Evolutionary conservation across 2,888 invertebrate genomes (phyloP).

Genomic region (Amphipyra berbera): DNA sequence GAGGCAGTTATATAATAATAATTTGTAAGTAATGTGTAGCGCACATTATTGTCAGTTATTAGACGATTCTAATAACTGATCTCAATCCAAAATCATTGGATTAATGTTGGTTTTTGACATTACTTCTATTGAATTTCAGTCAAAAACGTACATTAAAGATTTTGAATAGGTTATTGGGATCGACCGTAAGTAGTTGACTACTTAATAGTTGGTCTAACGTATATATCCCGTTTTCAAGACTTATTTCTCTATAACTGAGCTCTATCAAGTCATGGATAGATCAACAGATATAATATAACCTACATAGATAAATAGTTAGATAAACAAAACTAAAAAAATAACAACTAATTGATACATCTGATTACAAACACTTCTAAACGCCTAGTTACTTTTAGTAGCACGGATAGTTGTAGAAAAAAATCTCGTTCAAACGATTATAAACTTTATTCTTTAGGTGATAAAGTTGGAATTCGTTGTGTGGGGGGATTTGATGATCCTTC

Average conservation of each 20-base stretch:
- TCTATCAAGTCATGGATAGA: slow-evolving; percentile 7
- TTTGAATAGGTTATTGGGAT: no score
- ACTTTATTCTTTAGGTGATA: neutral
- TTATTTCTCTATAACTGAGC: neutral
- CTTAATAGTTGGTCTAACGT: no score
- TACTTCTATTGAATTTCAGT: no score
- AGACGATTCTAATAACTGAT: no score
- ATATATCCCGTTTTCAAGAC: no score
- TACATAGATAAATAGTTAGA: slow-evolving; percentile 43
- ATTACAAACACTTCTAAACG: slow-evolving; percentile 25
- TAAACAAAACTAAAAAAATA: slow-evolving; percentile 34
- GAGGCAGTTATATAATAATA: no score
- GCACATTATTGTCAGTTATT: no score
- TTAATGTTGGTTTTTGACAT: no score
- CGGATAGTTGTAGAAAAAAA: slow-evolving; percentile 18
- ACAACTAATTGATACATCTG: slow-evolving; percentile 27
- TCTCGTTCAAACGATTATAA: neutral
- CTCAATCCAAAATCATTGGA: no score
- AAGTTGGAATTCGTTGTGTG: slow-evolving; percentile 11
- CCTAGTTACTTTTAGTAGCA: slow-evolving; percentile 4
- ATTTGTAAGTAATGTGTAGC: no score
- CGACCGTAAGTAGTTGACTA: no score
- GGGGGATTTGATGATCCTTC: slow-evolving; percentile 53
- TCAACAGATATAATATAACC: slow-evolving; percentile 31
- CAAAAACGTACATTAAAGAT: no score